These are phyloP conservation scores for Therioaphis trifolii DNA, from an alignment of 2,888 invertebrate species.

Conservation along the genomic window DNA sequence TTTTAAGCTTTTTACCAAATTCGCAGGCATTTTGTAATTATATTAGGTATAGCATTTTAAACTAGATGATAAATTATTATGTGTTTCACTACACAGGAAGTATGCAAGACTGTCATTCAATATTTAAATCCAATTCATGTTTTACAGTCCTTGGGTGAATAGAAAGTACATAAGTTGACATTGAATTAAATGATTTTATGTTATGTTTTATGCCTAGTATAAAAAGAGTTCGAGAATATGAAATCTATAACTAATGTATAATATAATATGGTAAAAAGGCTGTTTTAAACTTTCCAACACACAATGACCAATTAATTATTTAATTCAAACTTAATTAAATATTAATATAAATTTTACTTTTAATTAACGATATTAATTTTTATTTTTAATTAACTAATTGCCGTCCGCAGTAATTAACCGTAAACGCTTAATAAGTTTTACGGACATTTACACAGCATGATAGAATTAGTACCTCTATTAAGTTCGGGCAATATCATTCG, in stretches of 20 bases:
- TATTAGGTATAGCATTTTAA: too few species aligned
- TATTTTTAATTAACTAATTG: slow-evolving; percentile 35
- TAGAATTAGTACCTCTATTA: slow-evolving; percentile 61
- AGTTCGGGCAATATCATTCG: slow-evolving; percentile 64
- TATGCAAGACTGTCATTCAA: neutral
- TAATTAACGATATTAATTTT: neutral
- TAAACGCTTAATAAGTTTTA: neutral
- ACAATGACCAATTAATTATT: neutral
- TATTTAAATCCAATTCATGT: neutral
- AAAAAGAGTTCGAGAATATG: too few species aligned
- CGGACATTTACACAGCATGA: neutral
- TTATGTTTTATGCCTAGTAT: neutral
- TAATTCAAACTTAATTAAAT: neutral
- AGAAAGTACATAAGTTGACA: slow-evolving; percentile 36
- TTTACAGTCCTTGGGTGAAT: slow-evolving; percentile 29
- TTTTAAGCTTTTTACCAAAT: too few species aligned
- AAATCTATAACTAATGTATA: neutral
- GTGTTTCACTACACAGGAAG: neutral
- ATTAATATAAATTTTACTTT: neutral
- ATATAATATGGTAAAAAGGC: neutral
- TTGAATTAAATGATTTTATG: slow-evolving; percentile 17
- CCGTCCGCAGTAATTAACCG: neutral
- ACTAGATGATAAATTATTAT: too few species aligned
- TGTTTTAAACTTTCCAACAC: neutral
- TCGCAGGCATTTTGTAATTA: too few species aligned